Evolutionary conservation across 2,888 invertebrate genomes (phyloP).

Genomic region (Drosophila mimetica): DNA sequence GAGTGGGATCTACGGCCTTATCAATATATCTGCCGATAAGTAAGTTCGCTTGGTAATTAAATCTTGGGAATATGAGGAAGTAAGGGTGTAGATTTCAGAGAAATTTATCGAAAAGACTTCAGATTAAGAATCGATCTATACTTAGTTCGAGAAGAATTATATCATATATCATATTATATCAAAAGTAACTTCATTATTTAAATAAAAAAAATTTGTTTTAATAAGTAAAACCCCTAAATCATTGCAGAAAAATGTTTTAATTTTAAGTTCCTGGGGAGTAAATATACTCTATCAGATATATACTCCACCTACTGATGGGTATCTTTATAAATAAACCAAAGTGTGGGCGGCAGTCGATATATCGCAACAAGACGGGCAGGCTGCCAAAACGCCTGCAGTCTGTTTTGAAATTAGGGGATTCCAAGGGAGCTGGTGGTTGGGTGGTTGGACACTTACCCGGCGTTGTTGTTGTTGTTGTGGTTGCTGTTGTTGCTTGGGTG

Average conservation of each 20-base stretch:
- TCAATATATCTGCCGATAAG: constrained; percentile 25
- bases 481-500: constrained; percentile 47
- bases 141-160: no score
- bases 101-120: no score
- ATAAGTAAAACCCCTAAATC: no score
- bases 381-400: constrained; percentile 72
- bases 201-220: no score
- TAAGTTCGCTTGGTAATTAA: background rate
- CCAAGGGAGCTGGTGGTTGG: constrained; percentile 7
- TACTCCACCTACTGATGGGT: constrained; percentile 17
- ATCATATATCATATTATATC: no score
- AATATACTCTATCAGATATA: constrained; percentile 1
- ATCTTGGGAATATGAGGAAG: background rate
- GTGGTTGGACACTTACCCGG: constrained; percentile 58
- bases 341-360: constrained; percentile 67
- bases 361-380: constrained; percentile 70
- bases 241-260: no score
- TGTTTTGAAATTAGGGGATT: constrained; percentile 18
- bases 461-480: constrained; percentile 26
- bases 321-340: constrained; percentile 64
- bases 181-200: no score
- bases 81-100: background rate
- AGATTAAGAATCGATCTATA: no score
- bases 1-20: constrained; percentile 1
- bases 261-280: no score